Conservation (phyloP, 53 echinoderm and acorn worm species). For the Henricia sp. region DNA sequence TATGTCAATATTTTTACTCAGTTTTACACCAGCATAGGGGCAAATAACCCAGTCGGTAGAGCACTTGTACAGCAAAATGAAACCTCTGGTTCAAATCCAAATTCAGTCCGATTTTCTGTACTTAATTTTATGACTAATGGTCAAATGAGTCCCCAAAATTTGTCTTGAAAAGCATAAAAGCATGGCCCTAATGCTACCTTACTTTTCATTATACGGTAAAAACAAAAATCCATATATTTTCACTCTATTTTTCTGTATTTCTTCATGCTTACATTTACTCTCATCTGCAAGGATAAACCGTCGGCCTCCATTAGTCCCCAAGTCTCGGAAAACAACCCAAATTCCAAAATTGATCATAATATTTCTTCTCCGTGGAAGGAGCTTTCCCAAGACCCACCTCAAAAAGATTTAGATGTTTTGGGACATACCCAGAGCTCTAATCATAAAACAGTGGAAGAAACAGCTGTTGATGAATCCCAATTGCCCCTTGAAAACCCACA, state of each 20-base stretch:
- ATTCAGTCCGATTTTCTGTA: no score
- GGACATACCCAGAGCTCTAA: constrained; percentile 56
- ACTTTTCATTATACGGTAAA: no score
- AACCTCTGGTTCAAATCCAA: no score
- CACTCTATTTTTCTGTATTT: constrained; percentile 1
- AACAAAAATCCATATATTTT: no score
- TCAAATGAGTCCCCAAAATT: no score
- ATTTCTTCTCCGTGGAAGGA: constrained; percentile 40
- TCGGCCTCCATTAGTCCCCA: constrained; percentile 20
- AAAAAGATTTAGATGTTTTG: constrained; percentile 14
- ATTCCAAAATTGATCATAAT: constrained; percentile 22
- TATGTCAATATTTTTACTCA: no score
- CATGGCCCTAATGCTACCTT: no score
- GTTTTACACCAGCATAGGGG: no score
- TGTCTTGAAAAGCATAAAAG: no score
- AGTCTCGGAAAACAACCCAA: constrained; percentile 2
- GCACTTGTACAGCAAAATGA: no score
- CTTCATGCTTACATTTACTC: not conserved
- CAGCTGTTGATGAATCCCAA: constrained; percentile 80
- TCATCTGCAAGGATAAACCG: constrained; percentile 39
- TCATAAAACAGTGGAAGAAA: constrained; percentile 61
- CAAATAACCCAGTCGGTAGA: no score
- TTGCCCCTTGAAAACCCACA: constrained; percentile 62
- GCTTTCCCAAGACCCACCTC: constrained; percentile 9
- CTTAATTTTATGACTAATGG: no score